Base-by-base conservation (phyloP, 2,797 vertebrate genomes). In the Denticeps clupeoides region DNA sequence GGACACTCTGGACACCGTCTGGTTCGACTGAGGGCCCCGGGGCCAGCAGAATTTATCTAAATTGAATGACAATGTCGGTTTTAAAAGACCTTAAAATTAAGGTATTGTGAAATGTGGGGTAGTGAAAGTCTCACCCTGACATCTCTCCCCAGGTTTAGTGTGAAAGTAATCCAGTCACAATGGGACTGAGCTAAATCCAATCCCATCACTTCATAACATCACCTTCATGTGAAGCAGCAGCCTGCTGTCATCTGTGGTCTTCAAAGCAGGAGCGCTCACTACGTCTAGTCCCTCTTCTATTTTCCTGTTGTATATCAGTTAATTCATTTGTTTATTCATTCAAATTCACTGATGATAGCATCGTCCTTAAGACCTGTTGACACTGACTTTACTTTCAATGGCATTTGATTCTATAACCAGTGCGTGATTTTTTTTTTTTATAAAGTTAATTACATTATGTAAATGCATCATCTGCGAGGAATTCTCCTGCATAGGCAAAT, bases 391-490 rank as follows among this genome's bases (percentile, higher is more conserved):
- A n/a, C n/a, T n/a, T n/a, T n/a, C n/a, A n/a, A n/a, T n/a, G n/a
- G n/a, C n/a, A n/a, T n/a, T n/a, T n/a, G n/a, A n/a, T n/a, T n/a
- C n/a, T n/a, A n/a, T n/a, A n/a, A n/a, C n/a, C n/a, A n/a, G n/a
- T n/a, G n/a, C n/a, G n/a, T n/a, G n/a, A n/a, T n/a, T n/a, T n/a
- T n/a, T n/a, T n/a, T n/a, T n/a, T n/a, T 65, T 64, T 54, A 72
- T 72, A 31, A 79, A 77, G 69, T 80, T 79, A 74, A 81, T 85
- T 80, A 81, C 56, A 71, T 71, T 82, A 81, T 80, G 82, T 77
- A 73, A 82, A 81, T 82, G 72, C 62, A 68, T 57, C 52, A 63
- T 56, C 57, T 65, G 31, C 27, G 46, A 37, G 58, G 53, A 80
- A 79, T n/a, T 71, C 63, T 80, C 81, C 81, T 59, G 53, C 53